phyloP scores from a whole-genome alignment of 2,888 invertebrate genomes.

The Ferrisia virgata region DNA sequence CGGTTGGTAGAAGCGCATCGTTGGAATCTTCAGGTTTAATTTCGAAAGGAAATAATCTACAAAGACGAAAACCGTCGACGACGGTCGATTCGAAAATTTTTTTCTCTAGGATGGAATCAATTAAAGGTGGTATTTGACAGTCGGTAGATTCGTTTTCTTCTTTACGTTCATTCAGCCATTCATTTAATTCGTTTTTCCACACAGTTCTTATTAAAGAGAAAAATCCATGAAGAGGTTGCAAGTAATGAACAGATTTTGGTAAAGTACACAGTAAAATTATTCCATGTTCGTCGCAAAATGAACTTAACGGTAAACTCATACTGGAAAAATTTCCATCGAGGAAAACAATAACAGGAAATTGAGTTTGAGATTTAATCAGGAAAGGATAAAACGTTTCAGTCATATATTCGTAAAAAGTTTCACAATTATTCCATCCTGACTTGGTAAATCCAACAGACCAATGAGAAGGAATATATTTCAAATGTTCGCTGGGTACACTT shows the following conservation, averaged over 20 bases:
- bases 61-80: neutral
- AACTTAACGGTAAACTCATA: conserved; percentile 49
- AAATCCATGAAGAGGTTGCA: conserved; percentile 50
- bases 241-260: conserved; percentile 47
- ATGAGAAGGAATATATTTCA: conserved; percentile 48
- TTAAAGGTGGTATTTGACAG: neutral
- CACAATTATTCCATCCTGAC: conserved; percentile 50
- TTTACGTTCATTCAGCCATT: conserved; percentile 48
- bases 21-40: neutral
- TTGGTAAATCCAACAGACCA: conserved; percentile 51
- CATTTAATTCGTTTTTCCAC: conserved; percentile 48
- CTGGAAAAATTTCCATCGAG: conserved; percentile 51
- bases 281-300: conserved; percentile 49
- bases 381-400: conserved; percentile 50
- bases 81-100: conserved; percentile 11
- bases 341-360: conserved; percentile 50
- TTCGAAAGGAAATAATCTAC: conserved; percentile 1
- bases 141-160: conserved; percentile 34
- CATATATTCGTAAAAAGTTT: conserved; percentile 50
- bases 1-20: neutral
- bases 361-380: conserved; percentile 48
- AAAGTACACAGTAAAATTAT: conserved; percentile 50
- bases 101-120: neutral
- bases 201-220: conserved; percentile 49
- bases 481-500: conserved; percentile 47